These are phyloP conservation scores for Drosophila hydei DNA, from an alignment of 1,140 invertebrate genomes.

Conservation along the genomic window DNA sequence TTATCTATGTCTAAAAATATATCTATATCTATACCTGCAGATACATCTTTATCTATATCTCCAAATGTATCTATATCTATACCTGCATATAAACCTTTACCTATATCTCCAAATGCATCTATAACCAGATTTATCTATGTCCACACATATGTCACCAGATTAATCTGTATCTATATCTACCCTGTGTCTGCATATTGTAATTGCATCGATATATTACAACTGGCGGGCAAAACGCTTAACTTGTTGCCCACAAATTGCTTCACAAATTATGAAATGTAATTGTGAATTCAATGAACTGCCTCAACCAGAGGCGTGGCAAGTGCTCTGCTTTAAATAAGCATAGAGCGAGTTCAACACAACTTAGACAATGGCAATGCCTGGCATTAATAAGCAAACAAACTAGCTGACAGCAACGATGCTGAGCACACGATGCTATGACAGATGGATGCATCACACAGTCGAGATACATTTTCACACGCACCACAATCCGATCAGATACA, in stretches of 20 bases:
- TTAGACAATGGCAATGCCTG: slow-evolving; percentile 54
- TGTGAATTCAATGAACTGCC: slow-evolving; percentile 64
- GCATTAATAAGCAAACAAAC: slow-evolving; percentile 54
- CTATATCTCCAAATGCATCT: slow-evolving; percentile 5
- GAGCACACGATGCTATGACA: slow-evolving; percentile 32
- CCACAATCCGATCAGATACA: slow-evolving; percentile 28
- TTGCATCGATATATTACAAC: slow-evolving; percentile 29
- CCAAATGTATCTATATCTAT: too few species aligned
- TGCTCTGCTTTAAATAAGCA: slow-evolving; percentile 36
- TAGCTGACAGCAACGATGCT: slow-evolving; percentile 13
- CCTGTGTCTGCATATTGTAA: neutral
- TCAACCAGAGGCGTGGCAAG: slow-evolving; percentile 9
- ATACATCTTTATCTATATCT: too few species aligned
- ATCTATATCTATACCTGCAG: neutral
- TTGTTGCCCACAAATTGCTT: slow-evolving; percentile 14
- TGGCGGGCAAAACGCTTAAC: slow-evolving; percentile 16
- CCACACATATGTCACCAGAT: too few species aligned
- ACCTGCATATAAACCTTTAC: too few species aligned
- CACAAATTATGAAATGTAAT: slow-evolving; percentile 33
- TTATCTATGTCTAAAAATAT: too few species aligned
- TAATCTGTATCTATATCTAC: slow-evolving; percentile 19
- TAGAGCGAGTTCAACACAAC: slow-evolving; percentile 48
- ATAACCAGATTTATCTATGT: neutral
- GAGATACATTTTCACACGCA: slow-evolving; percentile 69
- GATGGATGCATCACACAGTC: slow-evolving; percentile 34